Evolutionary conservation across 2,113 vertebrate species (phyloP).

Genomic region (Rissa tridactyla): DNA sequence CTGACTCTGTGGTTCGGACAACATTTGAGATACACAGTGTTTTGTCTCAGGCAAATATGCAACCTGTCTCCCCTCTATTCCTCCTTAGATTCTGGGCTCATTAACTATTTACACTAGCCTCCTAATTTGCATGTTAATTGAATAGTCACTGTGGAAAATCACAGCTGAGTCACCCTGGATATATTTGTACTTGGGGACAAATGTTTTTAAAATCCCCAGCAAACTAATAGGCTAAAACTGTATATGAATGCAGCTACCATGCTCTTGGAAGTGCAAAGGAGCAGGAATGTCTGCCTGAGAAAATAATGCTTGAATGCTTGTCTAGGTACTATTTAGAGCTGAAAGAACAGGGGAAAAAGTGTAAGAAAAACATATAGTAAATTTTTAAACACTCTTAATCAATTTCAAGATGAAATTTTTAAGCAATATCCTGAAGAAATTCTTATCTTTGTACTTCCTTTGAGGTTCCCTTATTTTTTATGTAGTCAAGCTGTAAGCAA

Average conservation of each 20-base stretch:
- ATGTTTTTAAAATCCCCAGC: not conserved
- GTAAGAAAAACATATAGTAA: not conserved
- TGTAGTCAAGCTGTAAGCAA: not conserved
- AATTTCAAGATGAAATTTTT: not conserved
- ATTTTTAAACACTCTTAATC: not conserved
- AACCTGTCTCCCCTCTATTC: not conserved
- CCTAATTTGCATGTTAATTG: not conserved
- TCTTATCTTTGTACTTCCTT: not conserved
- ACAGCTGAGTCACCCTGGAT: not conserved
- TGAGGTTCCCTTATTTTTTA: not conserved
- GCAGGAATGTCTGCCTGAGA: not conserved
- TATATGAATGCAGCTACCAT: not conserved
- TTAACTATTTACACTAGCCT: not conserved
- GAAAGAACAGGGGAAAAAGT: not conserved
- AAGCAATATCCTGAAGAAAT: not conserved
- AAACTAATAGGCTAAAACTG: not conserved
- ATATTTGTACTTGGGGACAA: not conserved
- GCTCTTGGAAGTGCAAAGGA: not conserved
- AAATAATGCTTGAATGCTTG: not conserved
- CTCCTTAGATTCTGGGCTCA: not conserved
- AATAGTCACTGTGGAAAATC: not conserved
- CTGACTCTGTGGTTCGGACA: fast-evolving
- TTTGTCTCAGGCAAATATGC: not conserved
- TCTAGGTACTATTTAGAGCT: not conserved
- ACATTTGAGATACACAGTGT: not conserved